Evolutionary conservation across 2,113 vertebrate genomes (phyloP).

Genomic region (Actinemys pallida): DNA sequence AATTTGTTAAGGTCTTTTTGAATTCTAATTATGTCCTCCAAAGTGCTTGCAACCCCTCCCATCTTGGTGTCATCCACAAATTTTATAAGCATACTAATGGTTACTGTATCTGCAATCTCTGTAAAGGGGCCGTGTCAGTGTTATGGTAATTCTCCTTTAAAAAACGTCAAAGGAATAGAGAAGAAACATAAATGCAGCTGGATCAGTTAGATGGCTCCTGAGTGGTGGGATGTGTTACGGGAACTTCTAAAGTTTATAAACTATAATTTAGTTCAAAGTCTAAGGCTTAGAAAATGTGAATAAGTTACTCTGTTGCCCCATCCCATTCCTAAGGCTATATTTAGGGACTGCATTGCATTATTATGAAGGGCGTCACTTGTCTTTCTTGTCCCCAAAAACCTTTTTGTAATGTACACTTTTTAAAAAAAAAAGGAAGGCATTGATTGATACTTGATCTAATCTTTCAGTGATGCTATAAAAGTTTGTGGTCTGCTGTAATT

Average conservation of each 20-base stretch:
- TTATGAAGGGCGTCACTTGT: neutral
- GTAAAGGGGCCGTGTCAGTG: neutral
- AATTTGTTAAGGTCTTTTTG: neutral
- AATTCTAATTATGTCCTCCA: neutral
- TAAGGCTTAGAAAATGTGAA: neutral
- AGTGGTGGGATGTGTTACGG: neutral
- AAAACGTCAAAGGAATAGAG: neutral
- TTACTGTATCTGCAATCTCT: neutral
- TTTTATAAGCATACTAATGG: neutral
- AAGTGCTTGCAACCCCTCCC: neutral
- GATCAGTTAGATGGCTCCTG: neutral
- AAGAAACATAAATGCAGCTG: neutral
- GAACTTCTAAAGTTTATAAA: constrained; percentile 1
- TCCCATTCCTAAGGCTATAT: neutral
- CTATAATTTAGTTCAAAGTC: neutral
- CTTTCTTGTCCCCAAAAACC: neutral
- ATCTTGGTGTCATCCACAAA: neutral
- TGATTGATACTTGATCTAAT: neutral
- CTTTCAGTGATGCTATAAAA: neutral
- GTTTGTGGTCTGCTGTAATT: constrained; percentile 17
- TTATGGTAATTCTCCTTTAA: neutral
- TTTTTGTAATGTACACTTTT: neutral
- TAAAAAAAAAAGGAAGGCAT: neutral
- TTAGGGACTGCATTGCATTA: neutral
- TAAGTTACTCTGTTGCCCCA: neutral